A percentile compares a stretch with the other conserved stretches of the same genome.
Conservation (phyloP, 2,797 vertebrate species). For the Myotis pilosus region DNA sequence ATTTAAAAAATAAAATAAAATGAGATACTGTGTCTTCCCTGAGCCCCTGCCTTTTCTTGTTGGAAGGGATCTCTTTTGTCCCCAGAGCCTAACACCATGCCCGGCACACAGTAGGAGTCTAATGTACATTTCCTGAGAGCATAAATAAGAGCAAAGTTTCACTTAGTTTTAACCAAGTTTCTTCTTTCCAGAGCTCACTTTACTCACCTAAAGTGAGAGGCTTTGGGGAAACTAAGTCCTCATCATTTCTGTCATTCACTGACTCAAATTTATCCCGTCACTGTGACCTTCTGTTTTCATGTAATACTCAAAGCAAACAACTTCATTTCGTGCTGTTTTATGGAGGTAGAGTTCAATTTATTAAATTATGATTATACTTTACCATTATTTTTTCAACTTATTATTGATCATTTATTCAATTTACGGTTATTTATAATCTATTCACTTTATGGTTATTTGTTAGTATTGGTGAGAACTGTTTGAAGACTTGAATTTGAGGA, state of each 20-base stretch:
- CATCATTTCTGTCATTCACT: not conserved
- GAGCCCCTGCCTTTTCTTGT: not conserved
- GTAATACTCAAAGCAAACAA: not conserved
- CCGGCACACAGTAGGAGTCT: not conserved
- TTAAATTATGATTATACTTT: not conserved
- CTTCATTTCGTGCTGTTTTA: not conserved
- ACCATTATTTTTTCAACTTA: not conserved
- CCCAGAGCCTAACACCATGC: not conserved
- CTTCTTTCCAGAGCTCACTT: not conserved
- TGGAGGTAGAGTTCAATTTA: not conserved
- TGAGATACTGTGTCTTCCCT: not conserved
- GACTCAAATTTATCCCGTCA: not conserved
- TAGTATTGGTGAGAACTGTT: not conserved
- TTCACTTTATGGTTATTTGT: not conserved
- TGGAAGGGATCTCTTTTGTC: not conserved
- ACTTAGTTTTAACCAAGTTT: not conserved
- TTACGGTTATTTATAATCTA: not conserved
- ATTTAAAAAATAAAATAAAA: not conserved
- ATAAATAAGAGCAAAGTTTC: not conserved
- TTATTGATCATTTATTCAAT: not conserved
- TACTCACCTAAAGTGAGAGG: not conserved
- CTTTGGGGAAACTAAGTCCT: not conserved
- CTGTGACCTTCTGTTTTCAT: not conserved
- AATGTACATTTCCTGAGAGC: not conserved
- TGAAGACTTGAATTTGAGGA: not conserved